A percentile compares a stretch with the other conserved stretches of the same genome.
Conservation (phyloP, 2,113 vertebrate species). For the Phyllostomus hastatus region DNA sequence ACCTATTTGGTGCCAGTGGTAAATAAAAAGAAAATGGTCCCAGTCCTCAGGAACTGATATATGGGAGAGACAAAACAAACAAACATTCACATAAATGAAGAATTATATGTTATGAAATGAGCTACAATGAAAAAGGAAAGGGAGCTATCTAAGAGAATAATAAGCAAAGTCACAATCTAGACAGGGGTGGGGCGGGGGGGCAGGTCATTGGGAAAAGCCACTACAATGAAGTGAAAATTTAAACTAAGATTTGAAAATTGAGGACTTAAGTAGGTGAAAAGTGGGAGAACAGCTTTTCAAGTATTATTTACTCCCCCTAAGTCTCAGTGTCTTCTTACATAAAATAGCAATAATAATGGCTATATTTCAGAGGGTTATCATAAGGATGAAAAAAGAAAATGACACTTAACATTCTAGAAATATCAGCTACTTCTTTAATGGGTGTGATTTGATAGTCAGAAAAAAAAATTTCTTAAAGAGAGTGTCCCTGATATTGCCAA, state of each 20-base stretch:
- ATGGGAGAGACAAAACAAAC: background rate
- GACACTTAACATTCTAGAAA: background rate
- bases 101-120: background rate
- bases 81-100: background rate
- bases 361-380: background rate
- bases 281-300: background rate
- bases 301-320: background rate
- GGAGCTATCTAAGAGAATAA: background rate
- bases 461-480: background rate
- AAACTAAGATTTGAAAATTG: conserved; percentile 34
- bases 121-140: background rate
- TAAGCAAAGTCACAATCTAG: background rate
- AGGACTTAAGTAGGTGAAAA: background rate
- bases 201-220: background rate
- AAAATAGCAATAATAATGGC: background rate
- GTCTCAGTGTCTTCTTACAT: background rate
- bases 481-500: background rate
- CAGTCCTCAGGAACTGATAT: background rate
- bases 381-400: conserved; percentile 8
- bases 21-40: conserved; percentile 3
- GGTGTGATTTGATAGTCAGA: background rate
- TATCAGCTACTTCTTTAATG: background rate
- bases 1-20: background rate
- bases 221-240: background rate
- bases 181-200: background rate